Percentiles rank a stretch among this genome's conserved stretches.
Evolutionary conservation across 2,888 invertebrate species (phyloP).

Genomic region (Latrodectus hesperus): DNA sequence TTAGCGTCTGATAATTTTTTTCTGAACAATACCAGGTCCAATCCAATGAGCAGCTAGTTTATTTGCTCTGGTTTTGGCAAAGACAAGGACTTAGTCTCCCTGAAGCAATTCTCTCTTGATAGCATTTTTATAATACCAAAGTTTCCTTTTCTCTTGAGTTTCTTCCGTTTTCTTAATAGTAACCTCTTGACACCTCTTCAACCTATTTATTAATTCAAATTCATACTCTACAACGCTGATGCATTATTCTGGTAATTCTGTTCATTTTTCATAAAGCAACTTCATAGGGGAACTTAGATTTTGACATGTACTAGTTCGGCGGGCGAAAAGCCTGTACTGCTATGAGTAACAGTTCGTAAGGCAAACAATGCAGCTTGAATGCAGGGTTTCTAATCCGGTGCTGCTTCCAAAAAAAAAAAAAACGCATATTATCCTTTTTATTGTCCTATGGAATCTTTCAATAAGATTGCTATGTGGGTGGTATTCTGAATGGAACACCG

Average conservation of each 20-base stretch:
- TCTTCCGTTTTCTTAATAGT: not conserved
- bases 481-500: not conserved
- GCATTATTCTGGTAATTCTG: not conserved
- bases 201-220: conserved; percentile 10
- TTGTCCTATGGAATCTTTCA: conserved; percentile 18
- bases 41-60: conserved; percentile 8
- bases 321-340: conserved; percentile 22
- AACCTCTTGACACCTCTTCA: conserved; percentile 25
- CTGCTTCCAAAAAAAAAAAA: conserved; percentile 2
- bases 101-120: conserved; percentile 6
- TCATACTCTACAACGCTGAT: conserved; percentile 13
- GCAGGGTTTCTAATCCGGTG: not conserved
- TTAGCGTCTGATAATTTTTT: conserved; percentile 12
- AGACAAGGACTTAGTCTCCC: conserved; percentile 17
- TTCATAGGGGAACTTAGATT: conserved; percentile 18
- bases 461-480: conserved; percentile 1
- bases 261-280: conserved; percentile 22
- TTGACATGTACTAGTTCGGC: conserved; percentile 31
- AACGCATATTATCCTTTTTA: not conserved
- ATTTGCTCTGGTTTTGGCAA: not conserved
- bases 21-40: not conserved
- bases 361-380: conserved; percentile 4
- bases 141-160: conserved; percentile 8
- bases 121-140: conserved; percentile 19
- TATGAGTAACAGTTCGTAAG: conserved; percentile 12